phyloP scores from a whole-genome alignment of 2,888 invertebrate species.

The Mesorhabditis spiculigera region DNA sequence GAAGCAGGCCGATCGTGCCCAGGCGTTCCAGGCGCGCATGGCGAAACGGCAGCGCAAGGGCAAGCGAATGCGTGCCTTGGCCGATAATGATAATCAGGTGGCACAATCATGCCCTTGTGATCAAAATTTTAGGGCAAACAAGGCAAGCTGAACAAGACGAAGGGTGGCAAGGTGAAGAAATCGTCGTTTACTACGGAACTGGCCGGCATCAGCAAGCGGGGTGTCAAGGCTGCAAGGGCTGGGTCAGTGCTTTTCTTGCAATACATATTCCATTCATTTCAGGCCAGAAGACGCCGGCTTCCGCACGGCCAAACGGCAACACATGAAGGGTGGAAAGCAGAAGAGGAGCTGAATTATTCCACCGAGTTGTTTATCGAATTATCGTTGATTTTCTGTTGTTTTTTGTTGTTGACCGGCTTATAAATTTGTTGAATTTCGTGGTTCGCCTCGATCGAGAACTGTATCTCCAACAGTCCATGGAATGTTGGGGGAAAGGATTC shows the following conservation, averaged over 20 bases:
- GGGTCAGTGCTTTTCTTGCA: constrained; percentile 42
- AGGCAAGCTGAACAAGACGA: constrained; percentile 4
- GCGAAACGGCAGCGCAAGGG: constrained; percentile 67
- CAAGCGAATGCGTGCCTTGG: constrained; percentile 66
- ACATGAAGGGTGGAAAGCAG: constrained; percentile 1
- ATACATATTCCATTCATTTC: not conserved
- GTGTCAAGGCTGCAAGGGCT: constrained; percentile 40
- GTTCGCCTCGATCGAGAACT: not conserved
- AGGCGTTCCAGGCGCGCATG: constrained; percentile 76
- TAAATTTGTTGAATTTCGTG: not conserved
- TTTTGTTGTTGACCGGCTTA: not conserved
- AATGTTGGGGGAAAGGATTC: too few relatives aligned
- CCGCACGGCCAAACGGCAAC: not conserved
- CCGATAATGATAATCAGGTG: constrained; percentile 54
- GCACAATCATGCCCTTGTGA: too few relatives aligned
- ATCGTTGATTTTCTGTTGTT: not conserved
- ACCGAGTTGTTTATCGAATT: not conserved
- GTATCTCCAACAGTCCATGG: too few relatives aligned
- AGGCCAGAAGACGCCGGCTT: not conserved
- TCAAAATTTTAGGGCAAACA: too few relatives aligned
- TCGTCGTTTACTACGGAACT: constrained; percentile 47
- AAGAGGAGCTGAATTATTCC: not conserved
- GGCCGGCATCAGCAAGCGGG: constrained; percentile 24
- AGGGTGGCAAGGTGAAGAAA: constrained; percentile 14
- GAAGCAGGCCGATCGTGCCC: constrained; percentile 71